A percentile compares a stretch with the other conserved stretches of the same genome.
Conservation (phyloP, 2,888 invertebrate genomes). For the Hyposoter dolosus region DNA sequence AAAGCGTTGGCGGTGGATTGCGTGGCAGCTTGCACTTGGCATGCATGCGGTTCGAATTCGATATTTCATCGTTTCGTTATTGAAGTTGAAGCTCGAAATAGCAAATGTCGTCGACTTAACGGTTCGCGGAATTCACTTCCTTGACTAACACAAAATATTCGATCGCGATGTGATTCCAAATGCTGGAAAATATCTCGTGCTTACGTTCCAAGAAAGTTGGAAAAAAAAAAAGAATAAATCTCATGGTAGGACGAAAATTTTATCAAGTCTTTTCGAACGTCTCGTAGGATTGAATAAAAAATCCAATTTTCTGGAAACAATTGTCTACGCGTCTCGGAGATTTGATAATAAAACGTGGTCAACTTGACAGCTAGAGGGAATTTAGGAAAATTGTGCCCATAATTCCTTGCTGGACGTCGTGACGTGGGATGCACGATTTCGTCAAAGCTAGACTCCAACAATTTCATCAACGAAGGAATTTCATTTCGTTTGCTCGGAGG, state of each 20-base stretch:
- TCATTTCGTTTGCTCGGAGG: not conserved
- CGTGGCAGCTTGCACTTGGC: not conserved
- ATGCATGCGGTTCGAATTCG: not conserved
- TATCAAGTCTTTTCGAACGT: not conserved
- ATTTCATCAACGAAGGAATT: not conserved
- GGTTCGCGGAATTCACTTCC: not conserved
- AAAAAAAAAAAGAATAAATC: too few species aligned
- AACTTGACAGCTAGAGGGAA: not conserved
- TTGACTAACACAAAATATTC: not conserved
- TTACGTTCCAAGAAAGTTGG: not conserved
- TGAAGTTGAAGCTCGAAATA: slow-evolving; percentile 2
- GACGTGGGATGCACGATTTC: not conserved
- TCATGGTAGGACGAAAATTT: not conserved
- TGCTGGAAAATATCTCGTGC: not conserved
- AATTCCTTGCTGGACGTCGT: not conserved
- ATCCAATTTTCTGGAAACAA: not conserved
- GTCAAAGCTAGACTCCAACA: not conserved
- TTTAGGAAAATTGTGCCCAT: not conserved
- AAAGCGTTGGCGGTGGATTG: not conserved
- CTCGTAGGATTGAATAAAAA: not conserved
- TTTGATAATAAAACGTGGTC: not conserved
- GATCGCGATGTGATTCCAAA: not conserved
- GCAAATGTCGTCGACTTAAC: not conserved
- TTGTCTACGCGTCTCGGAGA: not conserved
- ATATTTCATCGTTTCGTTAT: not conserved